Evolutionary conservation across 2,888 invertebrate genomes (phyloP).

Genomic region (Ophion ventricosus): DNA sequence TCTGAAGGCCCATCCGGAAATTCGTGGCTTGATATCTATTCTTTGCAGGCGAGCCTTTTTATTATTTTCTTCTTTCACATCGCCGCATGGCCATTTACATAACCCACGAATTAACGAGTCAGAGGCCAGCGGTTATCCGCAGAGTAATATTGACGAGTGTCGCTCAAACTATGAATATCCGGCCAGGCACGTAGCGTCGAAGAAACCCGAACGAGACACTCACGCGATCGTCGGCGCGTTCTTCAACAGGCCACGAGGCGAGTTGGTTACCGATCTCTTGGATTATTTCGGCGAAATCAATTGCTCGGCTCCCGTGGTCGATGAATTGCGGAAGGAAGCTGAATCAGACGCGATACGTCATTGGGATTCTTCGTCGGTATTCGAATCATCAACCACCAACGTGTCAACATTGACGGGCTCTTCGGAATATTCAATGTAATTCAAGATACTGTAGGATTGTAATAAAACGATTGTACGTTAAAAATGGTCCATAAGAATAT

Average conservation of each 20-base stretch:
- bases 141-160: not conserved
- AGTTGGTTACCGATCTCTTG: conserved; percentile 70
- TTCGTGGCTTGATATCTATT: conserved; percentile 71
- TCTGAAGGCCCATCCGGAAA: conserved; percentile 73
- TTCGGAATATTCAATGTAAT: conserved; percentile 24
- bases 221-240: conserved; percentile 72
- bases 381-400: conserved; percentile 1
- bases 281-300: conserved; percentile 66
- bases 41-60: conserved; percentile 69
- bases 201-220: conserved; percentile 64
- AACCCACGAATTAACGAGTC: not conserved
- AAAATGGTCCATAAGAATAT: too few species aligned
- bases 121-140: conserved; percentile 38
- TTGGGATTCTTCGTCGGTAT: conserved; percentile 11
- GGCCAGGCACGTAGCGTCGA: conserved; percentile 69
- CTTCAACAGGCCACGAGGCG: conserved; percentile 70
- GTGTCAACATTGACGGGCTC: conserved; percentile 7
- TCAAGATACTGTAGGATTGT: not conserved
- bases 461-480: too few species aligned
- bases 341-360: conserved; percentile 6
- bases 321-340: conserved; percentile 65
- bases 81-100: not conserved
- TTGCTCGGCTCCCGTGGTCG: conserved; percentile 55
- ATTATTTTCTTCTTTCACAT: not conserved
- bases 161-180: conserved; percentile 44